Base-by-base conservation (phyloP, 2,797 vertebrate species). In the Coccyzus lansbergi region DNA sequence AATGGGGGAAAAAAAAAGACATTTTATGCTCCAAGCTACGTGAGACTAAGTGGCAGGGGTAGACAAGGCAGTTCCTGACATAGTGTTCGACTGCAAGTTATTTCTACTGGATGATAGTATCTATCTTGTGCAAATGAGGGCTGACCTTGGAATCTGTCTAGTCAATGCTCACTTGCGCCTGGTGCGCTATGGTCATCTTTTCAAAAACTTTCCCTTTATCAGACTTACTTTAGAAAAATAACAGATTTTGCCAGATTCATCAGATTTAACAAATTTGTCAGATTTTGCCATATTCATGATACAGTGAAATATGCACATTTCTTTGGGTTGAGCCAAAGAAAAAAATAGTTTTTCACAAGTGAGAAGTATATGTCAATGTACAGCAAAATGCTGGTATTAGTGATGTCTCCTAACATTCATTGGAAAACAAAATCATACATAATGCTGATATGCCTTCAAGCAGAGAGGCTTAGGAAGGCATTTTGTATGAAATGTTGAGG, bases 351-450 rank as follows among this genome's bases (percentile, higher is more conserved):
- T 67, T 86, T 72, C 3, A 40, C 7, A 60, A 64, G 3, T 34
- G 9, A 85, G 10, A 13, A 18, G 7, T 33, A 15, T 26, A 51
- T 56, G 28, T 18, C 56, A 67, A 77, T 15, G 2, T 14, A 55
- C 28, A 63, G 8, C 25, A 29, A 9, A 10, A 10, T 67, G 31
- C 13, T 59, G 15, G 3, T 36, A 4, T 33, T 69, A 8, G 28
- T 58, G 59, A 21, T 38, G 4, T 42, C 31, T 51, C 21, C 21
- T 48, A 31, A 9, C 0, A 0, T 59, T 71, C 80, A 33, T 0
- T n/a, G 33, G 44, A 31, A 70, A 80, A 33, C 3, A 64, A 76
- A 85, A 22, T 42, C 9, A 10, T 13, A 3, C 11, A 3, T 79
- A 38, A 28, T 21, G 18, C 10, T 84, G 11, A 9, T 33, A 21